Base-by-base conservation (phyloP, 2,888 invertebrate genomes). In the Leucoma salicis region DNA sequence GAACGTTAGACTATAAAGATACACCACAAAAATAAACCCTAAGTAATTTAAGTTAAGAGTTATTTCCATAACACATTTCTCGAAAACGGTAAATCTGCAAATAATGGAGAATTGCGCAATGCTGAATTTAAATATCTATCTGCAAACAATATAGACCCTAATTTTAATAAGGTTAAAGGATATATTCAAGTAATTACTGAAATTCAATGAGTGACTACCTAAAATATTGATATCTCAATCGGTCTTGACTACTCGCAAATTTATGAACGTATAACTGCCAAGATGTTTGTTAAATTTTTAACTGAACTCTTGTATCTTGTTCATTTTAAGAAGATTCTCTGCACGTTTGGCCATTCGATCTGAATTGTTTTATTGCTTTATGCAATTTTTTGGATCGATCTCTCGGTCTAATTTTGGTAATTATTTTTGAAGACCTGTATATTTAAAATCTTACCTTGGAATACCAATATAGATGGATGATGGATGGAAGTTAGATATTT, bases 201-300 rank as follows among this genome's bases (percentile, higher is more conserved):
- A 24, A 14, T 44, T 41, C 14, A 18, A 28, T 5, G 14, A 32
- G 34, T 16, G 28, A 43, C 42, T 63, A 28, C 53, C 62, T 50
- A 67, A 73, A 69, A 61, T 59, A 46, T 60, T 74, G 77, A 83
- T 81, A 80, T 77, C 83, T 83, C 78, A 82, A 83, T 83, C 72
- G 70, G 60, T 61, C 62, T 63, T 67, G 65, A 71, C 74, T 74
- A 73, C 76, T 70, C 36, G 68, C 46, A 52, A 68, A 80, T 79
- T 77, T 79, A 82, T 68, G 74, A 62, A 58, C 63, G 51, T 60
- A 68, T 74, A 73, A 75, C 69, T 47, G 73, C 70, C 69, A 64
- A 60, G 61, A 71, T 77, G 73, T 77, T 74, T 76, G 74, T 66
- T 70, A 68, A 70, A 64, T 49, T 54, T 65, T 64, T 50, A 58